These are phyloP conservation scores for Drosophila infuscata DNA, from an alignment of 2,888 invertebrate genomes.

Conservation along the genomic window DNA sequence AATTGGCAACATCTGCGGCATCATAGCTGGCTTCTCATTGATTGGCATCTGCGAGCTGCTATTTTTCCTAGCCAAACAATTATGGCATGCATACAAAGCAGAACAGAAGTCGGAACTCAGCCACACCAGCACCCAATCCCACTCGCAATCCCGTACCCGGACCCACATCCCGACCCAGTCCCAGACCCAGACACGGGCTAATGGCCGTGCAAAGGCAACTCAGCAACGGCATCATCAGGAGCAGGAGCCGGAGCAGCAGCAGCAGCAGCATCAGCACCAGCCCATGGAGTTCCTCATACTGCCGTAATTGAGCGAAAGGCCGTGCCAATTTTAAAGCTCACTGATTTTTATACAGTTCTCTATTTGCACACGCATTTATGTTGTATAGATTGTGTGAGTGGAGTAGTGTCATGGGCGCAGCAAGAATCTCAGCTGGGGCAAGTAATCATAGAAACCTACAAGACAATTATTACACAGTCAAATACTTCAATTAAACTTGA, in stretches of 20 bases:
- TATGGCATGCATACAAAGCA: constrained; percentile 74
- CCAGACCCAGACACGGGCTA: constrained; percentile 34
- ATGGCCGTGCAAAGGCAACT: constrained; percentile 60
- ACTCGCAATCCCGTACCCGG: constrained; percentile 16
- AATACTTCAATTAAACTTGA: not conserved
- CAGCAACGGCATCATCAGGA: constrained; percentile 35
- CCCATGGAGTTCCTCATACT: constrained; percentile 74
- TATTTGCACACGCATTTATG: constrained; percentile 37
- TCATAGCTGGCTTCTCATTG: constrained; percentile 88
- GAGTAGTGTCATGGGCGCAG: not conserved
- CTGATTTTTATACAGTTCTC: constrained; percentile 69
- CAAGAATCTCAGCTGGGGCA: not conserved
- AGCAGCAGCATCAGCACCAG: constrained; percentile 12
- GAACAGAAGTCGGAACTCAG: constrained; percentile 61
- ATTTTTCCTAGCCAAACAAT: constrained; percentile 87
- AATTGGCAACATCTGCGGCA: constrained; percentile 88
- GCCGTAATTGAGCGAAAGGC: constrained; percentile 73
- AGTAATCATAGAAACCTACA: not conserved
- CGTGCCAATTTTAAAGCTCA: constrained; percentile 78
- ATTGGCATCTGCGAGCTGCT: constrained; percentile 87
- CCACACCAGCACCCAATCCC: constrained; percentile 21
- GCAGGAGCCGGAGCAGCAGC: constrained; percentile 18
- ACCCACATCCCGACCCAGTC: constrained; percentile 11
- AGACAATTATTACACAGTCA: not conserved
- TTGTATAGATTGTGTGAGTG: not conserved